A percentile compares a stretch with the other conserved stretches of the same genome.
Evolutionary conservation across 2,797 vertebrate genomes (phyloP).

Genomic region (Takifugu ocellatus): DNA sequence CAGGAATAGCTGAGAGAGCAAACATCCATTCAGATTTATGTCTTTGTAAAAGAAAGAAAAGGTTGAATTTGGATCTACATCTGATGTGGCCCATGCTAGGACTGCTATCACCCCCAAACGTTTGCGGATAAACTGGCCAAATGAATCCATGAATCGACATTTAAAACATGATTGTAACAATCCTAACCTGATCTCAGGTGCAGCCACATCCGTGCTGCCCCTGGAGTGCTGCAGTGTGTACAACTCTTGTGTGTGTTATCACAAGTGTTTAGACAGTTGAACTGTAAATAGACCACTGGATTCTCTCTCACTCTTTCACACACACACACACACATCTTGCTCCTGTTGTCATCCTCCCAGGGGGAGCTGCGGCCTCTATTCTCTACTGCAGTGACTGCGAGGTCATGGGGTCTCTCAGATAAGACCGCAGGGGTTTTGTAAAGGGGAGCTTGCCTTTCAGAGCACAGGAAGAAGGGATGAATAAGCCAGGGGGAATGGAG

Average conservation of each 20-base stretch:
- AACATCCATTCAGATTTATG: no score
- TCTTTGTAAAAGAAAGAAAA: no score
- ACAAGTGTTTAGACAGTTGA: constrained; percentile 71
- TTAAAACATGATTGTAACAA: no score
- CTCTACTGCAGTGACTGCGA: constrained; percentile 59
- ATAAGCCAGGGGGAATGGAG: constrained; percentile 74
- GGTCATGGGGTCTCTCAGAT: constrained; percentile 85
- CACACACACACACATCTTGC: constrained; percentile 36
- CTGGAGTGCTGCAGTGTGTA: constrained; percentile 37
- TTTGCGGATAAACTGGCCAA: no score
- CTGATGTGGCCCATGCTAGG: no score
- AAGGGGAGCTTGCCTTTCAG: constrained; percentile 86
- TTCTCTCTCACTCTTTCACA: constrained; percentile 26
- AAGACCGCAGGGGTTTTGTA: constrained; percentile 83
- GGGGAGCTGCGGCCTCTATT: constrained; percentile 55
- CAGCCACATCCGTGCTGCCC: constrained; percentile 16
- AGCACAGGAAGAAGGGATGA: constrained; percentile 84
- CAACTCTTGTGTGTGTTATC: constrained; percentile 60
- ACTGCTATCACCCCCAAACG: no score
- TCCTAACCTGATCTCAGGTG: background rate
- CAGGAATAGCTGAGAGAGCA: no score
- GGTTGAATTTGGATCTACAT: no score
- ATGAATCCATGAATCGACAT: no score
- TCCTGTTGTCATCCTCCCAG: constrained; percentile 40
- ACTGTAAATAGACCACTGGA: constrained; percentile 66